A percentile compares a stretch with the other conserved stretches of the same genome.
These are phyloP conservation scores for Lycaena phlaeas DNA, from an alignment of 2,888 invertebrate genomes.

Conservation along the genomic window DNA sequence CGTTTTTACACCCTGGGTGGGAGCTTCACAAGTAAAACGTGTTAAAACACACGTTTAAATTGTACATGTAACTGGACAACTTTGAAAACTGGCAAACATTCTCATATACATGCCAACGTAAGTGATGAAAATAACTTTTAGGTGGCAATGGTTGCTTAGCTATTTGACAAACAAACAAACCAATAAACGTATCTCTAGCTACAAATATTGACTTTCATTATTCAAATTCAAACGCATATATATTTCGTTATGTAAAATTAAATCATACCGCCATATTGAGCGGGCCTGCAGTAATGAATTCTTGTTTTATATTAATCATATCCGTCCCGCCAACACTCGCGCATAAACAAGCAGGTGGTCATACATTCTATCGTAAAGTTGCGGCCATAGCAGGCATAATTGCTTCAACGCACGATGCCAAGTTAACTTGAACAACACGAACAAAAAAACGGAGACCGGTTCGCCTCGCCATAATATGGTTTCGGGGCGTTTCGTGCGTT, in stretches of 20 bases:
- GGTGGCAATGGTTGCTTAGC: no score
- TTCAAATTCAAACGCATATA: no score
- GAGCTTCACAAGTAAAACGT: no score
- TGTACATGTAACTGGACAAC: no score
- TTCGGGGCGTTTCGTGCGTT: conserved; percentile 44
- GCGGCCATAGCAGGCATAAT: conserved; percentile 48
- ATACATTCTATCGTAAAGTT: conserved; percentile 42
- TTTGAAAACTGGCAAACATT: no score
- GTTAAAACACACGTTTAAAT: no score
- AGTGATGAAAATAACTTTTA: no score
- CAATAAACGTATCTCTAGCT: no score
- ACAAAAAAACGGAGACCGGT: conserved; percentile 51
- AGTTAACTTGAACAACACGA: conserved; percentile 43
- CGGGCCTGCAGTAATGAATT: conserved; percentile 41
- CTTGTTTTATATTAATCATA: conserved; percentile 45
- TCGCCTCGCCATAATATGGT: conserved; percentile 48
- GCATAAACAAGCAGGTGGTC: conserved; percentile 45
- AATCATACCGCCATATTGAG: conserved; percentile 24
- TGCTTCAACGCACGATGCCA: conserved; percentile 38
- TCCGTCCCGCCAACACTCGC: conserved; percentile 39
- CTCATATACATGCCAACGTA: no score
- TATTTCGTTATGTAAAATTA: neutral
- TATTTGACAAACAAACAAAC: no score
- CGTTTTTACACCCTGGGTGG: no score
- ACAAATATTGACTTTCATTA: no score